A percentile compares a stretch with the other conserved stretches of the same genome.
phyloP scores from a whole-genome alignment of 2,113 vertebrate species.

The Nothoprocta perdicaria region DNA sequence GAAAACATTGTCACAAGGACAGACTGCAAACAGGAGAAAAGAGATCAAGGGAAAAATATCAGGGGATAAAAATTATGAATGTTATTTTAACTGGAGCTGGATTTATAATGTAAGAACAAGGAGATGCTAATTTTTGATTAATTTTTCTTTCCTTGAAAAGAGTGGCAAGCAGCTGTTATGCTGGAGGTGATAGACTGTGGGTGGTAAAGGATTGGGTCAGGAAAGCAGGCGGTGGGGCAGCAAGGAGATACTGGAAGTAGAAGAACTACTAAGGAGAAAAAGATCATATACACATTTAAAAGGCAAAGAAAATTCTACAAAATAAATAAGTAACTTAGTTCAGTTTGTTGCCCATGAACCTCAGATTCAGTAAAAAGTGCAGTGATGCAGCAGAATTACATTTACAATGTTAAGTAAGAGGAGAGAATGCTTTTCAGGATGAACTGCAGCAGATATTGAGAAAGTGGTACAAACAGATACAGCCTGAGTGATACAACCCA shows the following conservation, averaged over 20 bases:
- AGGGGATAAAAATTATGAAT: background rate
- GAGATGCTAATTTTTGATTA: background rate
- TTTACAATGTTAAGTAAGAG: background rate
- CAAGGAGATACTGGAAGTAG: background rate
- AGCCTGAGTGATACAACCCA: background rate
- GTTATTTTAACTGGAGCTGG: background rate
- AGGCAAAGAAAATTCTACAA: background rate
- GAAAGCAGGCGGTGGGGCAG: background rate
- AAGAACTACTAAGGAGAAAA: conserved; percentile 6
- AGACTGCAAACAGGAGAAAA: background rate
- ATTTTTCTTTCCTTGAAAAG: background rate
- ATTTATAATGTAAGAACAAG: background rate
- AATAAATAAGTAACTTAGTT: background rate
- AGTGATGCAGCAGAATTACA: background rate
- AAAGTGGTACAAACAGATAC: background rate
- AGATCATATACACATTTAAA: background rate
- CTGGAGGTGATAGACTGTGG: background rate
- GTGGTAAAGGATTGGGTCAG: background rate
- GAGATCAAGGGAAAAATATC: background rate
- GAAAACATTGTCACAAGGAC: background rate
- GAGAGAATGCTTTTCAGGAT: background rate
- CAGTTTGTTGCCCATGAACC: background rate
- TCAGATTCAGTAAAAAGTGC: background rate
- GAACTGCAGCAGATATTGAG: background rate
- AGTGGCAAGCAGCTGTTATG: background rate